Evolutionary conservation across 2,113 vertebrate species (phyloP), one percentile per base, ranked within the genome.

Genomic region (Anser cygnoides): DNA sequence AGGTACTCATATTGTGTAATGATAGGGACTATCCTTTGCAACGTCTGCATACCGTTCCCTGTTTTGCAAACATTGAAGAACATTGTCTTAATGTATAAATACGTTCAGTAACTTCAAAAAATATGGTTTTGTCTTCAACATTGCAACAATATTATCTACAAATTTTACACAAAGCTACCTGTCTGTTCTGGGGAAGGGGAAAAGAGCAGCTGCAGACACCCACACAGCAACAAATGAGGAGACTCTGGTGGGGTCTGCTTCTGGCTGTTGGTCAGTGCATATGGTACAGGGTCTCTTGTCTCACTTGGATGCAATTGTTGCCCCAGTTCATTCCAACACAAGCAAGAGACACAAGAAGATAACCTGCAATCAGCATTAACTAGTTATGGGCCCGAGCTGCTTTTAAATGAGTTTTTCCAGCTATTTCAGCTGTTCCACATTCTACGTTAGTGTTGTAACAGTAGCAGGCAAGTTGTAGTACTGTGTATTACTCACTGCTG

Each of bases 211-310:
- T 74, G 41, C 31, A 62, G 29, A 37, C 80, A 59, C 18, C 21
- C 35, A 43, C 35, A 26, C 9, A 59, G 25, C 9, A 59, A 5
- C 0, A 0, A 7, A n/a, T 1, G 28, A 33, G 3, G 31, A 66
- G 31, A 26, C 41, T 21, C 21, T 57, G 29, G 12, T 62, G 18
- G 25, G 12, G 7, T 89, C 84, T 89, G 52, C 10, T 82, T 43
- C 49, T 44, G 26, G 7, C 70, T 73, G 13, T 35, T 49, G 50
- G 1, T 18, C 12, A 35, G 7, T 13, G 11, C 25, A 19, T 44
- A 18, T 49, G 46, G 37, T 23, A 18, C 0, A 5, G 18, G 46
- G 5, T 26, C 13, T 1, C 5, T 33, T 6, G 13, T 55, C 41
- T 46, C 4, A 0, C 49, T 78, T 29, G 31, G 39, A 9, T 39